These are phyloP conservation scores for Acanthochromis polyacanthus DNA, from an alignment of 2,113 vertebrate genomes.

Conservation along the genomic window DNA sequence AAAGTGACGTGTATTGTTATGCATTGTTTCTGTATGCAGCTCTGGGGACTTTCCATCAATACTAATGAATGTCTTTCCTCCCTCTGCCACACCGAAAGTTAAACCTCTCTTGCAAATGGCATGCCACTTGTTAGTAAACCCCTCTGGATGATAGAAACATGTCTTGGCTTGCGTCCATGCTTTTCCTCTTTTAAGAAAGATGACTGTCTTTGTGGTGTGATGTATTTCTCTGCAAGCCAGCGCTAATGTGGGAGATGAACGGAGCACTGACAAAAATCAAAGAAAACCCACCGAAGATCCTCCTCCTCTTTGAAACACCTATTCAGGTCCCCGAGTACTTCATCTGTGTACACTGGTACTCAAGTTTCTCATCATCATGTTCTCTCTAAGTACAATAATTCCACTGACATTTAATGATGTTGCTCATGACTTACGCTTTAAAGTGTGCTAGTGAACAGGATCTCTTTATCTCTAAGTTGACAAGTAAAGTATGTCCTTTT, in stretches of 20 bases:
- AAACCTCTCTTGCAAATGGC: constrained; percentile 16
- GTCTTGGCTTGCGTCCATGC: constrained; percentile 17
- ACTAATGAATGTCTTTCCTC: not conserved
- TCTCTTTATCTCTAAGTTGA: no score
- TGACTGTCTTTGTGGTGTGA: constrained; percentile 39
- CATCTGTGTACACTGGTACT: constrained; percentile 6
- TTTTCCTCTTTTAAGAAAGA: constrained; percentile 16
- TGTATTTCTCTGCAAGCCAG: constrained; percentile 47
- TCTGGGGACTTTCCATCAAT: not conserved
- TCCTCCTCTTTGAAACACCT: constrained; percentile 55
- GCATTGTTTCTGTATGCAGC: constrained; percentile 8
- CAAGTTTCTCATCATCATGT: constrained; percentile 24
- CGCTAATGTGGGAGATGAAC: constrained; percentile 47
- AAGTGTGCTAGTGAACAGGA: no score
- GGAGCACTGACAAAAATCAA: constrained; percentile 58
- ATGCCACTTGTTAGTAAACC: constrained; percentile 46
- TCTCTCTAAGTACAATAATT: not conserved
- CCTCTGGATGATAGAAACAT: constrained; percentile 1
- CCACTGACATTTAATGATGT: constrained; percentile 13
- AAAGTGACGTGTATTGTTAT: not conserved
- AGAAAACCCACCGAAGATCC: constrained; percentile 60
- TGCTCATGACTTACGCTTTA: not conserved
- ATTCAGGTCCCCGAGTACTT: constrained; percentile 31
- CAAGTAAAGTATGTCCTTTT: no score
- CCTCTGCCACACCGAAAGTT: constrained; percentile 6